Percentiles rank a stretch among this genome's conserved stretches.
phyloP scores from a whole-genome alignment of 1,140 invertebrate species.

The Caenorhabditis brenneri region DNA sequence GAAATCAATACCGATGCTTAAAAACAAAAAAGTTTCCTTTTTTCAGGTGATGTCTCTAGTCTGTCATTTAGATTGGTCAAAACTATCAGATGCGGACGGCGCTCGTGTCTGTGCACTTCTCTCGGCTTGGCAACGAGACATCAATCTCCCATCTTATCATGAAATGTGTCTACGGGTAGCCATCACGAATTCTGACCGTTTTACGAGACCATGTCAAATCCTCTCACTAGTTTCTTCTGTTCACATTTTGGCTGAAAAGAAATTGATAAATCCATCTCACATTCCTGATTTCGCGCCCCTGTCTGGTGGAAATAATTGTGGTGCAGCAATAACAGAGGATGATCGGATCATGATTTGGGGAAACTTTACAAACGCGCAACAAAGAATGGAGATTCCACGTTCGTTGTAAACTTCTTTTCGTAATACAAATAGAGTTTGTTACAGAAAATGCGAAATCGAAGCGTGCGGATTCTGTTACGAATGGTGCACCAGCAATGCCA shows the following conservation, averaged over 20 bases:
- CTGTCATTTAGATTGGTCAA: slow-evolving; percentile 44
- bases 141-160: neutral
- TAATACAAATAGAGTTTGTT: neutral
- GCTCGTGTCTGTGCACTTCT: neutral
- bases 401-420: neutral
- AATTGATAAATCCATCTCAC: neutral
- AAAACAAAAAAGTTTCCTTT: neutral
- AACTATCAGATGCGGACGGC: neutral
- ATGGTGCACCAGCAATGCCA: neutral
- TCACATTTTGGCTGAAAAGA: slow-evolving; percentile 30
- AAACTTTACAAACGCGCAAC: slow-evolving; percentile 61
- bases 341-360: slow-evolving; percentile 59
- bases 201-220: slow-evolving; percentile 31
- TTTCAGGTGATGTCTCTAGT: slow-evolving; percentile 38
- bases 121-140: slow-evolving; percentile 13
- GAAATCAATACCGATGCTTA: neutral
- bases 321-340: slow-evolving; percentile 54
- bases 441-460: slow-evolving; percentile 35
- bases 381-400: slow-evolving; percentile 32
- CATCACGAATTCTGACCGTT: slow-evolving; percentile 21
- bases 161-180: slow-evolving; percentile 49
- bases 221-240: slow-evolving; percentile 18
- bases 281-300: neutral
- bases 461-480: neutral
- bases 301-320: slow-evolving; percentile 59